Evolutionary conservation across 2,888 invertebrate species (phyloP), one percentile per base, ranked within the genome.

Genomic region (Stictocephala bisonia): DNA sequence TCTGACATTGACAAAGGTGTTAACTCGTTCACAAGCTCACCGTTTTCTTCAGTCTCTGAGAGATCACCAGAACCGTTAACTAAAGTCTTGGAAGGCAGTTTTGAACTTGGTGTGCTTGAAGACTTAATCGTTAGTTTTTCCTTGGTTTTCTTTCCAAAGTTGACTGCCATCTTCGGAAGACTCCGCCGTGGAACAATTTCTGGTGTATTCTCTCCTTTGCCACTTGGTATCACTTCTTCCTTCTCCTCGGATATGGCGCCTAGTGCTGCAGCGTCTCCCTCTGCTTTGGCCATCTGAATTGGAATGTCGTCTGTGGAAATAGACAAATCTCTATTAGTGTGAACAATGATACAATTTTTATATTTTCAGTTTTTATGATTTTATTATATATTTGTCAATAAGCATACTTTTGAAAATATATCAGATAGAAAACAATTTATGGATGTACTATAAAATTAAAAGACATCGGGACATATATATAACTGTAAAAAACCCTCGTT

Each of bases 281-380:
- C 88, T 56, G 87, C 88, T 81, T 90, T 90, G 11, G 88, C 88
- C 58, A 89, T 88, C 87, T 94, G 94, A 81, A 95, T 95, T 56
- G 94, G 95, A 85, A 95, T 95, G 85, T 95, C 95, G 86, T 95
- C 95, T 94, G 86, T 71, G 87, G n/a, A n/a, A n/a, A n/a, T n/a
- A n/a, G n/a, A n/a, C n/a, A n/a, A n/a, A n/a, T n/a, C n/a, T n/a
- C n/a, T n/a, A n/a, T n/a, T n/a, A n/a, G n/a, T n/a, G n/a, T n/a
- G n/a, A n/a, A n/a, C n/a, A n/a, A n/a, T n/a, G n/a, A n/a, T n/a
- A n/a, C n/a, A n/a, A 7, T 35, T 35, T 35, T 35, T 35, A 35
- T 11, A 35, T 35, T 35, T 11, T 35, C 7, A 11, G 11, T 44
- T 44, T 44, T 3, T 44, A 44, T 11, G 4, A n/a, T n/a, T n/a